Conservation (phyloP, 2,113 vertebrate species). For the Cynoglossus semilaevis region DNA sequence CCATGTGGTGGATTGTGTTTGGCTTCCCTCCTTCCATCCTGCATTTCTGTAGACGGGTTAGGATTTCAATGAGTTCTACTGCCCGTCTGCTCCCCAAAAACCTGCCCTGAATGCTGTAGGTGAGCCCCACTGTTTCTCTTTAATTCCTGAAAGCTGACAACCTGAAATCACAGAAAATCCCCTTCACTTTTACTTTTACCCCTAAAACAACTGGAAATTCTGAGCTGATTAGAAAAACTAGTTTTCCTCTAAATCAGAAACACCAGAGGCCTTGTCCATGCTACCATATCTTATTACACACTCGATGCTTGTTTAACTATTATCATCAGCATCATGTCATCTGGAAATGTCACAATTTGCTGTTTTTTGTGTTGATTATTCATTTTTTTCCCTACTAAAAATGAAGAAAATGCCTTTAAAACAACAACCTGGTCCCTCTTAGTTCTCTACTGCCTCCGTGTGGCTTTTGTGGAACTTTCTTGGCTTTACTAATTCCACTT, state of each 20-base stretch:
- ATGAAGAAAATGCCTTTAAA: background rate
- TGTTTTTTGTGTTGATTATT: slow-evolving; percentile 37
- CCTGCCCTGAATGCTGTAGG: slow-evolving; percentile 87
- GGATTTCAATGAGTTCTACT: slow-evolving; percentile 87
- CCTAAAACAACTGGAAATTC: slow-evolving; percentile 21
- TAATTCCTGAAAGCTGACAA: slow-evolving; percentile 28
- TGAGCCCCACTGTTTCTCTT: slow-evolving; percentile 79
- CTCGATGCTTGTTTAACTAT: no score
- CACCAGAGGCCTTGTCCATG: slow-evolving; percentile 28
- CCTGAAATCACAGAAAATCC: slow-evolving; percentile 44
- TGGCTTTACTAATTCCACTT: slow-evolving; percentile 51
- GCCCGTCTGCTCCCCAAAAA: slow-evolving; percentile 63
- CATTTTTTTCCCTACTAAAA: background rate
- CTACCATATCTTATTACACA: slow-evolving; percentile 1
- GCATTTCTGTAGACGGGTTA: slow-evolving; percentile 96
- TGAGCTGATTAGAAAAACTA: slow-evolving; percentile 34
- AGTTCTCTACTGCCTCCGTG: slow-evolving; percentile 15
- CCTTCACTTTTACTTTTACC: slow-evolving; percentile 33
- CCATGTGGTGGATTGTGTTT: slow-evolving; percentile 98
- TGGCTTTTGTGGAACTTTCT: slow-evolving; percentile 18
- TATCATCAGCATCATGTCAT: slow-evolving; percentile 7
- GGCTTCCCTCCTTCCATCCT: slow-evolving; percentile 91
- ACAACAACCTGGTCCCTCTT: background rate
- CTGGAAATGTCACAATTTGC: slow-evolving; percentile 38
- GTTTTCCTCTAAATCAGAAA: no score